Evolutionary conservation across 2,888 invertebrate genomes (phyloP).

Genomic region (Drosophila phalerata): DNA sequence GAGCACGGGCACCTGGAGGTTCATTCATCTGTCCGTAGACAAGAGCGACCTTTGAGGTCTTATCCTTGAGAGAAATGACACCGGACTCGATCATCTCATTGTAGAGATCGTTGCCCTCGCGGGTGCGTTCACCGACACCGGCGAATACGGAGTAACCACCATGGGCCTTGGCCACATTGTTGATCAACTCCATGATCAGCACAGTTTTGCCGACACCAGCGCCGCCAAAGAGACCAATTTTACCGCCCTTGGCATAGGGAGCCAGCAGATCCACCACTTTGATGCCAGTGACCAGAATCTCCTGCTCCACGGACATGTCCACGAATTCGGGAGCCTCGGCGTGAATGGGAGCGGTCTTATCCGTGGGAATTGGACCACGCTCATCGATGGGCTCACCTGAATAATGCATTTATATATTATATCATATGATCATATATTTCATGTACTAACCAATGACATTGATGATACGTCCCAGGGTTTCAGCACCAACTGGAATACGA

Average conservation of each 20-base stretch:
- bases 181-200: slow-evolving; percentile 97
- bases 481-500: slow-evolving; percentile 95
- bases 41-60: slow-evolving; percentile 93
- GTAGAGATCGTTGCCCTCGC: slow-evolving; percentile 97
- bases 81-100: slow-evolving; percentile 98
- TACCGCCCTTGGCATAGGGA: slow-evolving; percentile 97
- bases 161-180: slow-evolving; percentile 98
- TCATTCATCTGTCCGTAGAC: slow-evolving; percentile 99
- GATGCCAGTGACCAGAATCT: slow-evolving; percentile 96
- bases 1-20: slow-evolving; percentile 97
- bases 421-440: not conserved
- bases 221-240: slow-evolving; percentile 96
- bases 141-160: slow-evolving; percentile 98
- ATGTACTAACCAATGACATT: slow-evolving; percentile 91
- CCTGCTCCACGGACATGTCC: slow-evolving; percentile 96
- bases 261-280: slow-evolving; percentile 95
- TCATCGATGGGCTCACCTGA: slow-evolving; percentile 90
- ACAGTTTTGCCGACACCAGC: slow-evolving; percentile 98
- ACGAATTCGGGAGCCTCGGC: slow-evolving; percentile 96
- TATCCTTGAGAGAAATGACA: slow-evolving; percentile 95
- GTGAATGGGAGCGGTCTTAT: slow-evolving; percentile 93
- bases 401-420: not conserved
- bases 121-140: slow-evolving; percentile 97
- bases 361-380: slow-evolving; percentile 93
- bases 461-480: slow-evolving; percentile 96